Evolutionary conservation across 2,888 invertebrate genomes (phyloP).

Genomic region (Dicranocentrus wangi): DNA sequence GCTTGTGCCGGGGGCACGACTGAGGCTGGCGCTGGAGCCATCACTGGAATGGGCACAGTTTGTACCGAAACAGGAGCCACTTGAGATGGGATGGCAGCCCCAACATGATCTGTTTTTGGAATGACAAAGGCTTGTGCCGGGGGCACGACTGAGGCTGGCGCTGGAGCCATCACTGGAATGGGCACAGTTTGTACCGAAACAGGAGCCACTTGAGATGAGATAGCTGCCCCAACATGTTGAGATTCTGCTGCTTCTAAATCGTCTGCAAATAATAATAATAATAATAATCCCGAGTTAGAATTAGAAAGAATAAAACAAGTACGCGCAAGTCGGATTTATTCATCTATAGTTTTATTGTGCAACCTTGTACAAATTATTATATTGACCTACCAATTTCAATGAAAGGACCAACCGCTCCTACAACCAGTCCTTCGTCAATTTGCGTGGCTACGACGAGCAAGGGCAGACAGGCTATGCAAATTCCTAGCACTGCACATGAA

Average conservation of each 20-base stretch:
- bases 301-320: too few relatives aligned
- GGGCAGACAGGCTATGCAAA: slow-evolving; percentile 58
- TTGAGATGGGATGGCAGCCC: slow-evolving; percentile 3
- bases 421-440: slow-evolving; percentile 3
- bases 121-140: slow-evolving; percentile 28
- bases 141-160: slow-evolving; percentile 9
- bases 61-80: slow-evolving; percentile 8
- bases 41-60: slow-evolving; percentile 7
- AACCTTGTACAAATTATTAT: too few relatives aligned
- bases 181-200: not conserved
- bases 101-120: slow-evolving; percentile 50
- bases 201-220: slow-evolving; percentile 14
- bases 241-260: slow-evolving; percentile 52
- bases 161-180: slow-evolving; percentile 16
- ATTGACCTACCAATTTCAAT: slow-evolving; percentile 38
- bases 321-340: too few relatives aligned
- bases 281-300: too few relatives aligned
- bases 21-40: slow-evolving; percentile 22
- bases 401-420: slow-evolving; percentile 8
- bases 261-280: slow-evolving; percentile 12
- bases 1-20: slow-evolving; percentile 3
- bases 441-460: slow-evolving; percentile 34
- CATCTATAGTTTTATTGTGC: too few relatives aligned
- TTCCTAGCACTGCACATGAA: slow-evolving; percentile 38
- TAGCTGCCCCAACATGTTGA: slow-evolving; percentile 29